Evolutionary conservation across 2,888 invertebrate genomes (phyloP), one percentile per base, ranked within the genome.

Genomic region (Morpho helenor): DNA sequence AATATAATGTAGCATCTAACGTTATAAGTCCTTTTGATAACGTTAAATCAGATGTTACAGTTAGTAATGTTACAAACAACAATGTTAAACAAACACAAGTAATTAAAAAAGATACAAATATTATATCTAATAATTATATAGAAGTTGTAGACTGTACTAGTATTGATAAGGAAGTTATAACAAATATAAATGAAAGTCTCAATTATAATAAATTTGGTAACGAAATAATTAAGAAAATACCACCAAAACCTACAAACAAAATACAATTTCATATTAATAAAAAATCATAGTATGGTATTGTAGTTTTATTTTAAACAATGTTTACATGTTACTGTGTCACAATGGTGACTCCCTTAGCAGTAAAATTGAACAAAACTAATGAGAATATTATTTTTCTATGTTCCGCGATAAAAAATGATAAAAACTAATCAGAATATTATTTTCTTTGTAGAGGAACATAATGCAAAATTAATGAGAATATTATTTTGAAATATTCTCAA

Each of bases 201-300:
- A 89, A 85, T 68, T 86, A 83, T 52, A 74, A 82, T 59, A 82
- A 76, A 9, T 86, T 87, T 71, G 87, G 87, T 2, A 76, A 75
- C 50, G 87, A 87, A 71, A 49, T 74, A 5, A 73, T 91, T 1
- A 80, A 65, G 56, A 71, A 72, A 64, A 58, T 89, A 2, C 72
- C 77, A 0, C 50, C 66, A 0, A 89, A 85, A 65, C 76, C 83
- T 43, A 50, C 83, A 0, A 90, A 89, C 75, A 83, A 68, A 66
- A 89, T 91, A 47, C 71, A 75, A 53, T 88, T 88, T 75, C 77
- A 75, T 71, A 39, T 79, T 23, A 81, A 80, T 76, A 84, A 82
- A 80, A 77, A 74, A 50, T 61, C 53, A 31, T 68, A 53, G 61
- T 10, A 47, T 55, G 52, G 48, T 49, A 39, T 46, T 60, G 39